Conservation (phyloP, 2,113 vertebrate species). For the Colius striatus region DNA sequence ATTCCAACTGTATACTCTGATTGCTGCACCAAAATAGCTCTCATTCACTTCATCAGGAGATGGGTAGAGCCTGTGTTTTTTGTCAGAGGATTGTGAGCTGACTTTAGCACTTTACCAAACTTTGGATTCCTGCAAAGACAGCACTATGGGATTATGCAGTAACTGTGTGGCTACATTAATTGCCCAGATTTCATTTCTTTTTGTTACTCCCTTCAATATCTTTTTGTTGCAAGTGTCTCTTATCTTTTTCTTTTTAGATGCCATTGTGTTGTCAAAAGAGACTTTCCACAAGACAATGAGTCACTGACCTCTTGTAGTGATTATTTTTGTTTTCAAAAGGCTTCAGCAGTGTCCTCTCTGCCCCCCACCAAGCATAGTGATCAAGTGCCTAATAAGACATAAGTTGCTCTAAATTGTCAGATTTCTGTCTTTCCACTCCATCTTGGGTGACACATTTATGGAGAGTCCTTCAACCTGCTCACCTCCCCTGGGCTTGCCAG, state of each 20-base stretch:
- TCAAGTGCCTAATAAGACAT: background rate
- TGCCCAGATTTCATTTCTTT: background rate
- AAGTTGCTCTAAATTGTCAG: background rate
- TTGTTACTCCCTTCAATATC: background rate
- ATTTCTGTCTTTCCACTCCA: background rate
- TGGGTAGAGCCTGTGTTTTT: background rate
- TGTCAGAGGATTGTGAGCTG: background rate
- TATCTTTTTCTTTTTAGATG: background rate
- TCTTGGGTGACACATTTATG: background rate
- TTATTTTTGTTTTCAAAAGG: constrained; percentile 1
- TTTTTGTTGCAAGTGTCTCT: constrained; percentile 6
- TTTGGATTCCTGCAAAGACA: background rate
- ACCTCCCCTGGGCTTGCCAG: accelerated
- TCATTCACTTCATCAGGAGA: background rate
- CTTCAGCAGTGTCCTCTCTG: background rate
- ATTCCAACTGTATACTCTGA: background rate
- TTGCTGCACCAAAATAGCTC: accelerated
- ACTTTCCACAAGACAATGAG: background rate
- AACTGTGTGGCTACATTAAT: background rate
- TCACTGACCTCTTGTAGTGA: background rate
- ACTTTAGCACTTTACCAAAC: background rate
- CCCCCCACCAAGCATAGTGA: background rate
- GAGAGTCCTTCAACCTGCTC: background rate
- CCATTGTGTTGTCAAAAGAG: background rate
- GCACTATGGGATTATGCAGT: background rate